phyloP scores from a whole-genome alignment of 2,797 vertebrate species.

The Platyrinchus mystaceus region DNA sequence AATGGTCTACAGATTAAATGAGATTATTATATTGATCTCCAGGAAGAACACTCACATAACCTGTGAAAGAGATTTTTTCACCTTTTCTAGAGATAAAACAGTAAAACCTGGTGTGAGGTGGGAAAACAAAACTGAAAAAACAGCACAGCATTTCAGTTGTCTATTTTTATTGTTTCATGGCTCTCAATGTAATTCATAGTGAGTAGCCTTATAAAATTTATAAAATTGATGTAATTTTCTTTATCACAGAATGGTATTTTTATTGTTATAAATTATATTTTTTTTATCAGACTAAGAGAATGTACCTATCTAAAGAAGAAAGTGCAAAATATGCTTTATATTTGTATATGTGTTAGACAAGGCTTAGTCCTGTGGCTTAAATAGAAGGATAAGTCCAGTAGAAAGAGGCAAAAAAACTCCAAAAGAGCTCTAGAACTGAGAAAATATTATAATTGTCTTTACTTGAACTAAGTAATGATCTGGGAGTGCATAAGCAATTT shows the following conservation, averaged over 20 bases:
- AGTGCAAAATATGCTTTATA: neutral
- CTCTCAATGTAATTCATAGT: neutral
- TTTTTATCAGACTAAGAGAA: neutral
- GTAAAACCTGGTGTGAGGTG: neutral
- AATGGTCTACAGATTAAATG: neutral
- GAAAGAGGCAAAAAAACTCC: neutral
- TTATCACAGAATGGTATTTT: neutral
- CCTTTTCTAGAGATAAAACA: neutral
- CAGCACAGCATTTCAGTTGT: neutral
- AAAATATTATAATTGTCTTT: accelerated
- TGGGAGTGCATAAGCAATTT: neutral
- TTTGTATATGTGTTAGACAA: neutral
- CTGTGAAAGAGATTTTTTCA: neutral
- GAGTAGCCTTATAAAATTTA: neutral
- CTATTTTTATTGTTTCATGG: neutral
- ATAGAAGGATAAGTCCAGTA: neutral
- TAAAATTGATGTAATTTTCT: neutral
- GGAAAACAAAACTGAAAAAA: neutral
- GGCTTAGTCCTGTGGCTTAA: neutral
- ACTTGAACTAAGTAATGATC: neutral
- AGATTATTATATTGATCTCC: neutral
- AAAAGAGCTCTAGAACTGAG: neutral
- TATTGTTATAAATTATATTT: neutral
- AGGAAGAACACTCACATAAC: neutral
- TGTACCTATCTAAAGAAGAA: neutral